Evolutionary conservation across 1,140 invertebrate species (phyloP), one percentile per base, ranked within the genome.

Genomic region (Drosophila repletoides): DNA sequence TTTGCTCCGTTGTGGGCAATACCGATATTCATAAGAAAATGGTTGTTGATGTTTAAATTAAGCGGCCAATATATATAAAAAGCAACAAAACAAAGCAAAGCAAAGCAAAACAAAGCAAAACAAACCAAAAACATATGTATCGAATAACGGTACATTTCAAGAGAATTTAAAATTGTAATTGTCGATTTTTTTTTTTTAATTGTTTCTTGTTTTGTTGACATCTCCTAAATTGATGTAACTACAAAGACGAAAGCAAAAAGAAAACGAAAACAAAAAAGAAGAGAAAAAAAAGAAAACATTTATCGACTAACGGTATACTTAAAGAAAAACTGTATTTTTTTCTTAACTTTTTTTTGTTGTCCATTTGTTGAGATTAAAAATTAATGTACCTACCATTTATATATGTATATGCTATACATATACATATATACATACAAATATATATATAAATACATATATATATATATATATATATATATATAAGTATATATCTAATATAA

Each of bases 11-110:
- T 80, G 98, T 99, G 80, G 98, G 98, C 74, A 98, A 98, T 91
- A 98, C 98, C 71, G 98, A 99, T 92, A 98, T 99, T 90, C 98
- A 99, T 92, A 99, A 99, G 94, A 99, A 99, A 92, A 99, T 99
- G 98, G 98, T 99, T 72, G 98, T 99, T 66, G 98, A 99, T 92
- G 97, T 97, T 89, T 97, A 96, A 94, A 12, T 21, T 26, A 31
- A 45, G 33, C 41, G 41, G 36, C 51, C 24, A 64, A 58, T 33
- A 34, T 2, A 53, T 15, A 43, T 9, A 15, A 19, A 43, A 12
- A 45, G 19, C 34, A 15, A 29, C 36, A 10, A 22, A 22, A 36
- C 31, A 38, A 3, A 51, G 17, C 33, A 2, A 51, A 6, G 5
- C n/a, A 58, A 15, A 43, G 21, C 59, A 33, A 21, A 10, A 22